Evolutionary conservation across 2,797 vertebrate genomes (phyloP), one percentile per base, ranked within the genome.

Genomic region (Nyctalus aviator): DNA sequence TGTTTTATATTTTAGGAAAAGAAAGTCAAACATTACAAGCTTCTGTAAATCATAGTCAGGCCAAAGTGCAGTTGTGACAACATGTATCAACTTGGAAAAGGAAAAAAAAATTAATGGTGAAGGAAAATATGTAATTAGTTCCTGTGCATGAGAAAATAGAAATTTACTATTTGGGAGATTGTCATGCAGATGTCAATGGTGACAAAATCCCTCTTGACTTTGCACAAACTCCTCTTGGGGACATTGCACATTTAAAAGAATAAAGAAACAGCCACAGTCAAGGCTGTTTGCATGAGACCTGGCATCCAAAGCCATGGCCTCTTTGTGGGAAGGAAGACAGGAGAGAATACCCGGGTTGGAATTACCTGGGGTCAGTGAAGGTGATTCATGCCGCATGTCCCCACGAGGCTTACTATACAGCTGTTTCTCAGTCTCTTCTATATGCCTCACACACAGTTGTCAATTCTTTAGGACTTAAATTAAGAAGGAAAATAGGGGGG

Each of bases 1-100:
- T 71, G 13, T 81, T 95, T 77, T 7, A 11, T 57, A 90, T 76
- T 92, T 94, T 88, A 71, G 57, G 23, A 64, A 50, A 75, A 88
- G 30, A 66, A 62, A 72, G 57, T 57, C 41, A 89, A 92, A 76
- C 3, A 30, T 81, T 79, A 55, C 20, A 84, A 92, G 8, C 37
- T 94, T 91, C 32, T 84, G 7, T 81, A 81, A 64, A 25, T 82
- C 9, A 69, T 17, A 46, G 35, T 12, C 68, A 91, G 27, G 81
- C 5, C 21, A 77, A 84, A 92, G 48, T 77, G 14, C 17, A 77
- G 41, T 30, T 83, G 72, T 73, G 72, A 72, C 62, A 90, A 11
- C 23, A 25, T 5, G 5, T 23, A 59, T 89, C 50, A 87, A 68
- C 13, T 69, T 85, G 30, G 17, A 7, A 68, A 91, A 82, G 27